phyloP scores from a whole-genome alignment of 2,113 vertebrate species.

The Haemorhous mexicanus region DNA sequence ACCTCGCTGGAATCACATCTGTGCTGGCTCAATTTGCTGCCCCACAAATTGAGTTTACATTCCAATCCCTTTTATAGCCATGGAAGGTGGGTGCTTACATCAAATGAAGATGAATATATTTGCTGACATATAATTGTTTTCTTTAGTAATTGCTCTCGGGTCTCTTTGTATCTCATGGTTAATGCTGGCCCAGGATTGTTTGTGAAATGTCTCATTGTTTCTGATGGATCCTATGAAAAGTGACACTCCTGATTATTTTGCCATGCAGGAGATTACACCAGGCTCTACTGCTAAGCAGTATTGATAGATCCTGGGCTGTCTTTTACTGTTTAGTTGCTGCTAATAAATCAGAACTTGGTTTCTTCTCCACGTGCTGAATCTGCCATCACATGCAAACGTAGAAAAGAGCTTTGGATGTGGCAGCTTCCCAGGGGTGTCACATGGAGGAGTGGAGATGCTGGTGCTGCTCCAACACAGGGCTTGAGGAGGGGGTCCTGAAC shows the following conservation, averaged over 20 bases:
- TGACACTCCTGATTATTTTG: conserved; percentile 48
- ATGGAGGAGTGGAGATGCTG: background rate
- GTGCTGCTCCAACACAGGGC: background rate
- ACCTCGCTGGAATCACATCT: background rate
- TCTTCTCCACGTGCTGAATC: background rate
- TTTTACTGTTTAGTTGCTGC: background rate
- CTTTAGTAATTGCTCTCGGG: conserved; percentile 38
- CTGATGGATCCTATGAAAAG: conserved; percentile 38
- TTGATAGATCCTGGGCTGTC: conserved; percentile 7
- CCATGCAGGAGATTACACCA: background rate
- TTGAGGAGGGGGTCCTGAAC: background rate
- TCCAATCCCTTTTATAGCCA: background rate
- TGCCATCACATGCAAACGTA: background rate
- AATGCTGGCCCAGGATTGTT: background rate
- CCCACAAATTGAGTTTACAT: background rate
- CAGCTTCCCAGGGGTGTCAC: background rate
- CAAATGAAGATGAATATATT: conserved; percentile 47
- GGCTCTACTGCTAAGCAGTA: conserved; percentile 1
- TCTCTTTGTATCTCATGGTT: background rate
- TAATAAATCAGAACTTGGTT: background rate
- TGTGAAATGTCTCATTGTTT: conserved; percentile 37
- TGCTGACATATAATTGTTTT: conserved; percentile 56
- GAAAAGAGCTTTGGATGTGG: background rate
- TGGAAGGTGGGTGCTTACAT: background rate
- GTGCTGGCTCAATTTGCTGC: background rate